phyloP scores from a whole-genome alignment of 2,888 invertebrate species.

The Phyllotreta striolata region DNA sequence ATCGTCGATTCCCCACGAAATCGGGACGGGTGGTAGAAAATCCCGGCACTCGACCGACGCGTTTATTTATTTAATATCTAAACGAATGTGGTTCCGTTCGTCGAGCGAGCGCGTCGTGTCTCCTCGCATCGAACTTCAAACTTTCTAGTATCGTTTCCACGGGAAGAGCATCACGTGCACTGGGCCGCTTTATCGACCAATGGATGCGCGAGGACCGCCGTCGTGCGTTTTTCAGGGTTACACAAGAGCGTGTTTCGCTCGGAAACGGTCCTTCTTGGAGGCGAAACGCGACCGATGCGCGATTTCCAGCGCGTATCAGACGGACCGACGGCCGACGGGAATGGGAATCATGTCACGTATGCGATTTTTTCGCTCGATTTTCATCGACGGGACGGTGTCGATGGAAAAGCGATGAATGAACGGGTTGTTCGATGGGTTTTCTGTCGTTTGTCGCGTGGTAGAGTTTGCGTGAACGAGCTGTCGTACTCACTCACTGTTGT shows the following conservation, averaged over 20 bases:
- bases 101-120: constrained; percentile 30
- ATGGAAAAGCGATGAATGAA: constrained; percentile 29
- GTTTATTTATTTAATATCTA: constrained; percentile 7
- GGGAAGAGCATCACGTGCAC: constrained; percentile 50
- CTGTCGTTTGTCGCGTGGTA: too few species aligned
- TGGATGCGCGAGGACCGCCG: constrained; percentile 48
- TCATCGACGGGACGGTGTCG: too few species aligned
- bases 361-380: too few species aligned
- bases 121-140: constrained; percentile 19
- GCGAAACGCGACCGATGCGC: constrained; percentile 29
- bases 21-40: not conserved
- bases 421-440: constrained; percentile 4
- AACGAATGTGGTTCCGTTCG: constrained; percentile 15
- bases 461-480: too few species aligned
- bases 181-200: constrained; percentile 54
- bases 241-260: constrained; percentile 29
- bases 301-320: constrained; percentile 35
- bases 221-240: constrained; percentile 42
- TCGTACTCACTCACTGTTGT: too few species aligned
- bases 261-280: constrained; percentile 22
- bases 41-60: constrained; percentile 23
- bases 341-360: too few species aligned
- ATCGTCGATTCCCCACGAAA: too few species aligned
- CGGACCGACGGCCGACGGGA: too few species aligned
- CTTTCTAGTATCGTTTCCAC: constrained; percentile 37